Evolutionary conservation across 1,140 invertebrate species (phyloP).

Genomic region (Drosophila leontia): DNA sequence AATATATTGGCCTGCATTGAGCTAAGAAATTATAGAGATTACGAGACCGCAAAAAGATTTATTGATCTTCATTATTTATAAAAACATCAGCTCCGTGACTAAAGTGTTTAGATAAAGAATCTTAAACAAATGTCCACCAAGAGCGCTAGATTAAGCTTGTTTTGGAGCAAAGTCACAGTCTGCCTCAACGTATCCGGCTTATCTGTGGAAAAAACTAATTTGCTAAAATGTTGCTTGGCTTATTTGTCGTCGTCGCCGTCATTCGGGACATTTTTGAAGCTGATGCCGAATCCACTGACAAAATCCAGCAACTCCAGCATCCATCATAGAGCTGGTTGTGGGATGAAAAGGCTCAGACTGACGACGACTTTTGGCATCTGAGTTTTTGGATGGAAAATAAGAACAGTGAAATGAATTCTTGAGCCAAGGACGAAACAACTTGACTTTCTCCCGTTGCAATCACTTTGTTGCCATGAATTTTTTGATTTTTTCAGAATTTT

Average conservation of each 20-base stretch:
- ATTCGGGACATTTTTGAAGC: conserved; percentile 34
- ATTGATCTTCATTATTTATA: conserved; percentile 13
- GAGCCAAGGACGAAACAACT: conserved; percentile 47
- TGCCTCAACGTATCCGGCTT: conserved; percentile 43
- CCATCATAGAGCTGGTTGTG: conserved; percentile 48
- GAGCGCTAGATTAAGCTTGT: conserved; percentile 9
- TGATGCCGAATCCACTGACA: conserved; percentile 32
- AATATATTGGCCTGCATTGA: background rate
- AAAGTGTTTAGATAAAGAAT: conserved; percentile 13
- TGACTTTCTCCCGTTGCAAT: conserved; percentile 62
- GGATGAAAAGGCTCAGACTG: conserved; percentile 10
- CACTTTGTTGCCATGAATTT: conserved; percentile 39
- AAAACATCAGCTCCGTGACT: conserved; percentile 6
- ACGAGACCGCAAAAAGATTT: background rate
- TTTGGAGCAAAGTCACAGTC: conserved; percentile 7
- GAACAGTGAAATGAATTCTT: conserved; percentile 62
- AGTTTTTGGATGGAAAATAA: conserved; percentile 66
- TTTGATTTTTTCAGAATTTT: background rate
- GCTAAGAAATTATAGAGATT: background rate
- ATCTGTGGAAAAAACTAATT: conserved; percentile 75
- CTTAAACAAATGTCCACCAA: conserved; percentile 7
- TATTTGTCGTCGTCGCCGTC: conserved; percentile 57
- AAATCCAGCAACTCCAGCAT: conserved; percentile 57
- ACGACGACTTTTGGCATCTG: conserved; percentile 60
- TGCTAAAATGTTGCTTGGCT: conserved; percentile 73